Percentiles rank a stretch among this genome's conserved stretches.
Conservation (phyloP, 1,140 invertebrate genomes). For the Myzus persicae region DNA sequence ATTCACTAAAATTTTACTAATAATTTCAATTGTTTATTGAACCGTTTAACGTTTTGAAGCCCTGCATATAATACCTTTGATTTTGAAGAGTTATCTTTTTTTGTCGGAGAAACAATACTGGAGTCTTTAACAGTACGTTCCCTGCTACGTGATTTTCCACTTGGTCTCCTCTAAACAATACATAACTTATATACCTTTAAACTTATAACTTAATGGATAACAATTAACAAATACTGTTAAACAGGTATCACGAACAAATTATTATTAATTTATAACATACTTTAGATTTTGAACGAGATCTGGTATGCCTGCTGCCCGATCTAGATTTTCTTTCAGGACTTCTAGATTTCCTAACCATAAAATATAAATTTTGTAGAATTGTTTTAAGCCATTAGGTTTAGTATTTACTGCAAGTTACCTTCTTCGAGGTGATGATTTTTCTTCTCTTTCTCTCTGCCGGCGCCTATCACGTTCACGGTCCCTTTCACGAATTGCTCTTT, state of each 20-base stretch:
- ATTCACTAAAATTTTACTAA: too few species aligned
- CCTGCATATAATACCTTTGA: too few species aligned
- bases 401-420: conserved; percentile 47
- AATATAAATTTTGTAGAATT: not conserved
- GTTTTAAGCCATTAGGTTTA: not conserved
- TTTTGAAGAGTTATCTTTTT: conserved; percentile 48
- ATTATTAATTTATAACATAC: conserved; percentile 34
- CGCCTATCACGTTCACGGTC: conserved; percentile 60
- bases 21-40: too few species aligned
- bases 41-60: too few species aligned
- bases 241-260: not conserved
- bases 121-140: conserved; percentile 10
- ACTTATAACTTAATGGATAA: not conserved
- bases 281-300: conserved; percentile 42
- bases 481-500: conserved; percentile 60
- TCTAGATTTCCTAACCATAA: conserved; percentile 63
- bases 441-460: conserved; percentile 60
- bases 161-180: conserved; percentile 4
- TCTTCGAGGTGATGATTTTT: conserved; percentile 59
- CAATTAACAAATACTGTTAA: not conserved
- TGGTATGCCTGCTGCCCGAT: conserved; percentile 50
- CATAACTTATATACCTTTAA: not conserved
- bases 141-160: conserved; percentile 33
- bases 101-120: conserved; percentile 18
- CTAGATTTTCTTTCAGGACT: conserved; percentile 62